phyloP scores from a whole-genome alignment of 2,888 invertebrate genomes.

The Cryptocephalus moraei region DNA sequence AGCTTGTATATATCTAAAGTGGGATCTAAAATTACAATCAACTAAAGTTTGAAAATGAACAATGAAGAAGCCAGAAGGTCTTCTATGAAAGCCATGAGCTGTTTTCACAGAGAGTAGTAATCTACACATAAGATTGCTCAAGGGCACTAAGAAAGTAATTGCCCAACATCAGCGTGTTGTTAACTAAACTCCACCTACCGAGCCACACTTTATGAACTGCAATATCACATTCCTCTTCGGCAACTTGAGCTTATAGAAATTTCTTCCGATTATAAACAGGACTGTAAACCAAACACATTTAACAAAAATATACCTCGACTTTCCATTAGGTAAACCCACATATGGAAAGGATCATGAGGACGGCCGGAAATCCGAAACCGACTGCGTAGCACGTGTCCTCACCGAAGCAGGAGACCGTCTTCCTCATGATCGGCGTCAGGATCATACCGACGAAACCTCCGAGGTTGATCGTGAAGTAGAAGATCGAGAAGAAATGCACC shows the following conservation, averaged over 20 bases:
- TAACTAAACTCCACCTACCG: constrained; percentile 44
- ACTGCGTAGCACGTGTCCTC: constrained; percentile 61
- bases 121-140: no score
- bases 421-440: constrained; percentile 61
- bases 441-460: constrained; percentile 57
- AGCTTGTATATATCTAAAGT: no score
- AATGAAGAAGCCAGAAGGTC: no score
- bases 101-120: no score
- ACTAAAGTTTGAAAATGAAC: no score
- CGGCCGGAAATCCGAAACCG: constrained; percentile 69
- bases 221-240: constrained; percentile 65
- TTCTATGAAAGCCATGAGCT: no score
- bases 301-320: not conserved
- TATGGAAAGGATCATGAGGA: constrained; percentile 58
- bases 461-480: constrained; percentile 73
- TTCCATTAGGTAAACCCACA: constrained; percentile 35
- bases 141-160: no score
- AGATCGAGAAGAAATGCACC: constrained; percentile 67
- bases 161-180: no score
- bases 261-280: constrained; percentile 59
- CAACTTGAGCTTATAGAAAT: constrained; percentile 57
- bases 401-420: constrained; percentile 54
- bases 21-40: no score
- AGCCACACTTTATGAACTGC: constrained; percentile 57
- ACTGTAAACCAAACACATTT: constrained; percentile 39